Evolutionary conservation across 2,888 invertebrate genomes (phyloP).

Genomic region (Rhogogaster chlorosoma): DNA sequence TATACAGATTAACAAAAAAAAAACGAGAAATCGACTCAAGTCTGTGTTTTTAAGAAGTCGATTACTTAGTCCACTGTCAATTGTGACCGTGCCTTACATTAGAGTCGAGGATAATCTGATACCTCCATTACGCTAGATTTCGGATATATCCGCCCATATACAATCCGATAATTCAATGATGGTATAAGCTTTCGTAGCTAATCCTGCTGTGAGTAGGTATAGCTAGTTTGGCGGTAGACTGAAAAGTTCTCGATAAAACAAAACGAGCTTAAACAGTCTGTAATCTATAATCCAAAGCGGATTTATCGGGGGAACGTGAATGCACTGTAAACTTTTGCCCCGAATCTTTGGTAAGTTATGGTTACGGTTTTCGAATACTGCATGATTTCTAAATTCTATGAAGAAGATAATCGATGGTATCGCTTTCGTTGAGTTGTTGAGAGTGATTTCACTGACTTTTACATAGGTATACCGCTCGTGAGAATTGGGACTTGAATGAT

Average conservation of each 20-base stretch:
- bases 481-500: slow-evolving; percentile 36
- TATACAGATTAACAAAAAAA: not conserved
- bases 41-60: not conserved
- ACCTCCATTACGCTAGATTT: not conserved
- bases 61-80: not conserved
- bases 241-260: not conserved
- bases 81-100: not conserved
- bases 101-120: slow-evolving; percentile 5
- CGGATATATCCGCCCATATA: not conserved
- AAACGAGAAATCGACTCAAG: not conserved
- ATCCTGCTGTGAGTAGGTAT: not conserved
- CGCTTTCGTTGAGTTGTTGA: slow-evolving; percentile 8
- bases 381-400: not conserved
- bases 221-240: not conserved
- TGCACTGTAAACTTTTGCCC: not conserved
- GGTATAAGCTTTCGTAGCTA: not conserved
- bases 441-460: slow-evolving; percentile 37
- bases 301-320: not conserved
- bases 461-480: not conserved
- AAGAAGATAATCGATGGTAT: not conserved
- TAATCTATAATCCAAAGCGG: slow-evolving; percentile 8
- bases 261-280: slow-evolving; percentile 15
- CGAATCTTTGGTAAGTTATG: not conserved
- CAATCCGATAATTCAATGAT: not conserved
- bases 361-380: not conserved